A percentile compares a stretch with the other conserved stretches of the same genome.
phyloP scores from a whole-genome alignment of 2,113 vertebrate species.

The Phycodurus eques region DNA sequence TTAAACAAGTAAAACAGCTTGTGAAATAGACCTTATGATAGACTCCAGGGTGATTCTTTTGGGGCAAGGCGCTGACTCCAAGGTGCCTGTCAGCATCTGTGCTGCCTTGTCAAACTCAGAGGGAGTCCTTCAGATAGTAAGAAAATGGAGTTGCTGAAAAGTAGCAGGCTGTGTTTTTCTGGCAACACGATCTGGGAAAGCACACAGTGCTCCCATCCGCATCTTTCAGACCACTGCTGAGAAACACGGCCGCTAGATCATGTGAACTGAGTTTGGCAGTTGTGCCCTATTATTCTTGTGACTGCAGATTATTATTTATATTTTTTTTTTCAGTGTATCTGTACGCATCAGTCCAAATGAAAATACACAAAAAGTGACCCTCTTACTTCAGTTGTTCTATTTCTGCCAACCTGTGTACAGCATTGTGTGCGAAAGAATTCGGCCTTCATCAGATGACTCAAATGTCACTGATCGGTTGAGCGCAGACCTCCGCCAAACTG shows the following conservation, averaged over 20 bases:
- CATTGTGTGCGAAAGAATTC: background rate
- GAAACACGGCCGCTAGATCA: slow-evolving; percentile 31
- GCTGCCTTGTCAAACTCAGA: slow-evolving; percentile 67
- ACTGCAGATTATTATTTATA: slow-evolving; percentile 1
- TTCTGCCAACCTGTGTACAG: background rate
- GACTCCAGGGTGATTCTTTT: slow-evolving; percentile 57
- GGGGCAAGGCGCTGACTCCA: slow-evolving; percentile 35
- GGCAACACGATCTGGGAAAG: slow-evolving; percentile 41
- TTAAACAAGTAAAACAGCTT: slow-evolving; percentile 60
- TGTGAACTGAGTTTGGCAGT: slow-evolving; percentile 12
- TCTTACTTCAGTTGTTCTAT: background rate
- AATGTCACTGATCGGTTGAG: background rate
- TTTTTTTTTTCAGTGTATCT: background rate
- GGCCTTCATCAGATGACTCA: background rate
- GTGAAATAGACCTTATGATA: slow-evolving; percentile 52
- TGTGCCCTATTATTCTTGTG: background rate
- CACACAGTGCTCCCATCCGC: slow-evolving; percentile 26
- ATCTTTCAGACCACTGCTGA: slow-evolving; percentile 25
- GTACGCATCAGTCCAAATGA: background rate
- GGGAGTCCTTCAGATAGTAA: slow-evolving; percentile 60
- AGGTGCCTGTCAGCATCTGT: slow-evolving; percentile 60
- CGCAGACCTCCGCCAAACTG: background rate
- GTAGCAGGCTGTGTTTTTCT: slow-evolving; percentile 49
- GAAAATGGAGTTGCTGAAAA: slow-evolving; percentile 51
- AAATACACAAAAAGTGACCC: background rate